Conservation (phyloP, 2,113 vertebrate genomes). For the Zonotrichia leucophrys region DNA sequence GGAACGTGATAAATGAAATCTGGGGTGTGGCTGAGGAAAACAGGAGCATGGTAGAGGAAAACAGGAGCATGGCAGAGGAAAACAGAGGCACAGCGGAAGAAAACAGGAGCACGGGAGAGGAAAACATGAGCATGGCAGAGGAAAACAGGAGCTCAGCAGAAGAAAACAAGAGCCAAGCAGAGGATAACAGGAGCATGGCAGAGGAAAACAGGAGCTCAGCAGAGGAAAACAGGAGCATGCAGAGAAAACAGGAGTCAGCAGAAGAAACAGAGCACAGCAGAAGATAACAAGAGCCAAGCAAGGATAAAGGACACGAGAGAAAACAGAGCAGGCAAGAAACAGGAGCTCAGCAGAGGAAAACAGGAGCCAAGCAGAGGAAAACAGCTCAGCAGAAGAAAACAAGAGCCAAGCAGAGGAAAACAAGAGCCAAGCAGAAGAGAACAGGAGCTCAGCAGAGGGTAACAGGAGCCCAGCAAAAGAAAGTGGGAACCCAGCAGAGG, state of each 20-base stretch:
- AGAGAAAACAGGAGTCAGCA: no score
- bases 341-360: neutral
- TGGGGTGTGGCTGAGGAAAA: neutral
- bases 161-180: no score
- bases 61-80: fast-evolving
- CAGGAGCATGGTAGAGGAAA: fast-evolving
- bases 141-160: neutral
- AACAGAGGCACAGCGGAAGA: fast-evolving
- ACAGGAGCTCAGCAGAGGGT: fast-evolving
- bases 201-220: fast-evolving
- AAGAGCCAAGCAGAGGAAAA: fast-evolving
- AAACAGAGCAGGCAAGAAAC: no score
- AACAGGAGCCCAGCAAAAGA: fast-evolving
- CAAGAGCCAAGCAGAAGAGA: fast-evolving
- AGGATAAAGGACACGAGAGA: no score
- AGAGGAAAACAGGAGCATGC: fast-evolving
- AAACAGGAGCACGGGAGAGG: fast-evolving
- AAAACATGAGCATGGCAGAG: no score
- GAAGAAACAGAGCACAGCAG: no score
- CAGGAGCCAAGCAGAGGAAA: fast-evolving
- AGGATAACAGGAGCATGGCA: neutral
- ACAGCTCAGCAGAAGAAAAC: fast-evolving
- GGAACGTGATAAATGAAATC: neutral
- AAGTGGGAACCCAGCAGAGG: fast-evolving
- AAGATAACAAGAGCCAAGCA: fast-evolving